Evolutionary conservation across 2,888 invertebrate species (phyloP).

Genomic region (Yponomeuta sedellus): DNA sequence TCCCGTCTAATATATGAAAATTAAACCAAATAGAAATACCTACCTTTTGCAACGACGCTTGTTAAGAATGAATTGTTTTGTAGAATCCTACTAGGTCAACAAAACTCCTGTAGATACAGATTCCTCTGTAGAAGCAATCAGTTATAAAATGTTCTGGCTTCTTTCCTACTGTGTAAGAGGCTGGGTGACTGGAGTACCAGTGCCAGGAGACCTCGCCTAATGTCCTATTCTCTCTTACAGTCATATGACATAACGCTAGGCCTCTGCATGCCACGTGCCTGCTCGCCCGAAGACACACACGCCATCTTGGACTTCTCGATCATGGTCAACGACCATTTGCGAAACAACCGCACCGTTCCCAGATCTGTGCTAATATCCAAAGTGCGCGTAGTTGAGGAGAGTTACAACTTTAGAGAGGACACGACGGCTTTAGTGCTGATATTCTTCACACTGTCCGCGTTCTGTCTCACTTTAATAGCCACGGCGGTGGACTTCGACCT

Average conservation of each 20-base stretch:
- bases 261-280: constrained; percentile 67
- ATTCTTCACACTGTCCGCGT: constrained; percentile 39
- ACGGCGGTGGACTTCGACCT: constrained; percentile 62
- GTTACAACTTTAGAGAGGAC: constrained; percentile 45
- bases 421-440: constrained; percentile 46
- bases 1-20: too few relatives aligned
- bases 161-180: too few relatives aligned
- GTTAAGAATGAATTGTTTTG: too few relatives aligned
- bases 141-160: too few relatives aligned
- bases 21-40: too few relatives aligned
- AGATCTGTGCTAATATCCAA: constrained; percentile 45
- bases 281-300: constrained; percentile 54
- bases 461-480: constrained; percentile 50
- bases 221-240: constrained; percentile 37
- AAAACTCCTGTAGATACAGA: too few relatives aligned
- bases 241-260: constrained; percentile 53
- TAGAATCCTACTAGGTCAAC: too few relatives aligned
- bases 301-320: constrained; percentile 67
- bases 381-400: constrained; percentile 40
- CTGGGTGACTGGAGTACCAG: too few relatives aligned
- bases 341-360: constrained; percentile 50
- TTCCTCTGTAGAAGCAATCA: too few relatives aligned
- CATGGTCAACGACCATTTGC: constrained; percentile 59
- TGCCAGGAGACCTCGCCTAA: too few relatives aligned
- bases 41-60: too few relatives aligned